A percentile compares a stretch with the other conserved stretches of the same genome.
phyloP scores from a whole-genome alignment of 1,140 invertebrate genomes.

The Platyscapa corneri region DNA sequence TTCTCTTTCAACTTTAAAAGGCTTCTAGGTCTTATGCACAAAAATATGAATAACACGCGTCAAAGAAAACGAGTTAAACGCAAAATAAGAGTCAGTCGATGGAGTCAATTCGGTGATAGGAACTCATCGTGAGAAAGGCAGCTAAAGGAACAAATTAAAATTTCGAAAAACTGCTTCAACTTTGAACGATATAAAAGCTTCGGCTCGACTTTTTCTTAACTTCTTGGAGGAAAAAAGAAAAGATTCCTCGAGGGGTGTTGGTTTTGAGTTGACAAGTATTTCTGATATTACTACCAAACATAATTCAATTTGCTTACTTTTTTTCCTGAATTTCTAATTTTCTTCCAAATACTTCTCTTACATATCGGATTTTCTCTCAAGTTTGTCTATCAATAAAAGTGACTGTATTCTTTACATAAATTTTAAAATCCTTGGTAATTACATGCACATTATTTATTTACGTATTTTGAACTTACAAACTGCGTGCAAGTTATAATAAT shows the following conservation, averaged over 20 bases:
- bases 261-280: neutral
- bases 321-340: neutral
- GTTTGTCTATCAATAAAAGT: neutral
- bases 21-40: neutral
- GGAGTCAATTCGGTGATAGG: neutral
- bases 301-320: neutral
- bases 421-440: neutral
- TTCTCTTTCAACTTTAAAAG: neutral
- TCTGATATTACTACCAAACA: neutral
- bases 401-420: neutral
- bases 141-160: neutral
- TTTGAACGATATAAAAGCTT: neutral
- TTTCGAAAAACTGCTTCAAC: constrained; percentile 6
- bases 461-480: neutral
- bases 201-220: neutral
- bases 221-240: neutral
- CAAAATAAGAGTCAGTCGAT: neutral
- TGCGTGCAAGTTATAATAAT: too few relatives aligned
- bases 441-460: neutral
- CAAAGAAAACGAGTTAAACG: neutral
- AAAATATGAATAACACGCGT: neutral
- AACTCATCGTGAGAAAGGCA: neutral
- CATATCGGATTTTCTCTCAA: neutral
- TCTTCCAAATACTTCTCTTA: neutral
- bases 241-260: neutral